Evolutionary conservation across 2,113 vertebrate species (phyloP).

Genomic region (Toxotes jaculatrix): DNA sequence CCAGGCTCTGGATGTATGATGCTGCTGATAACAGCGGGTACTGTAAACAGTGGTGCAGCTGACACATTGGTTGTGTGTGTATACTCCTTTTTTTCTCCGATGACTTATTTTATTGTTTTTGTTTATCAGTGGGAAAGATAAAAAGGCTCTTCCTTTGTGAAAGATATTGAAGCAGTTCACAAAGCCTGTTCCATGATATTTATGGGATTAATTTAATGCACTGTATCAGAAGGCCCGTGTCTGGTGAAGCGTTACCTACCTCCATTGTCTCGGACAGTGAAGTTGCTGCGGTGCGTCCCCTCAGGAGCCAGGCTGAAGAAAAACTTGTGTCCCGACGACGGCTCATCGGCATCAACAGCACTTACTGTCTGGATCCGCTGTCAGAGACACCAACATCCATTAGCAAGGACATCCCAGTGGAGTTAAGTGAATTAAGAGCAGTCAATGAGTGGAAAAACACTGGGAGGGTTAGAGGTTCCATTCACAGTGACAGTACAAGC

Average conservation of each 20-base stretch:
- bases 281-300: constrained; percentile 88
- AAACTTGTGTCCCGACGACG: constrained; percentile 90
- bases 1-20: too few species aligned
- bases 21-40: too few species aligned
- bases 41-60: too few species aligned
- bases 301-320: constrained; percentile 91
- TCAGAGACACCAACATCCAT: constrained; percentile 54
- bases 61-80: too few species aligned
- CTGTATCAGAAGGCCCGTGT: background rate
- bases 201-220: too few species aligned
- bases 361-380: constrained; percentile 95
- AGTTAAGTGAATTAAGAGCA: background rate
- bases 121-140: too few species aligned
- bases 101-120: too few species aligned
- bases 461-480: background rate
- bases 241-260: constrained; percentile 80
- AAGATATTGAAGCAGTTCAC: too few species aligned
- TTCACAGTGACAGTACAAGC: background rate
- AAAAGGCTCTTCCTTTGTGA: too few species aligned
- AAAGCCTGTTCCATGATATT: too few species aligned
- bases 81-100: too few species aligned
- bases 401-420: background rate
- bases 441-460: background rate
- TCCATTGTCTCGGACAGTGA: constrained; percentile 93
- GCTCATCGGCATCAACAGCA: constrained; percentile 92